phyloP scores from a whole-genome alignment of 2,797 vertebrate species.

The Lateolabrax maculatus region DNA sequence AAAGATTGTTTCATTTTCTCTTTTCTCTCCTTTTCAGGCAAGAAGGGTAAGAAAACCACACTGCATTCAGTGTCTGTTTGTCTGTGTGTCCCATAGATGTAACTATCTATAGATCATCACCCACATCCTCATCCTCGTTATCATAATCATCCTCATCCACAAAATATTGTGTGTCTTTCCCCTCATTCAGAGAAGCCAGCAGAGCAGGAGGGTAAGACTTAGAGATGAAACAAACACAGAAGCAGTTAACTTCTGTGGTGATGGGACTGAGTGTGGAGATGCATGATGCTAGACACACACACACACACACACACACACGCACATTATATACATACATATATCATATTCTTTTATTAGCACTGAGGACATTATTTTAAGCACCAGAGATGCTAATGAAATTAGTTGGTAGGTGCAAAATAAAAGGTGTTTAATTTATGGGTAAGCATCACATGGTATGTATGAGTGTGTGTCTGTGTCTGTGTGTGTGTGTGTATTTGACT shows the following conservation, averaged over 20 bases:
- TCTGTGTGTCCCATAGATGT: constrained; percentile 14
- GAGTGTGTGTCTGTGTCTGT: constrained; percentile 14
- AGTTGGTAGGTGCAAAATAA: constrained; percentile 28
- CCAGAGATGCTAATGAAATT: constrained; percentile 52
- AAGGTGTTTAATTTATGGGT: constrained; percentile 64
- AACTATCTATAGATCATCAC: neutral
- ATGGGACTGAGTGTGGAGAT: constrained; percentile 71
- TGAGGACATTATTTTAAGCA: constrained; percentile 43
- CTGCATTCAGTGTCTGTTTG: neutral
- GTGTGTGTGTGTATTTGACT: constrained; percentile 31
- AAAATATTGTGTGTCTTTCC: constrained; percentile 48
- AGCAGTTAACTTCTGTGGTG: constrained; percentile 74
- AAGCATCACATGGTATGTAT: constrained; percentile 5
- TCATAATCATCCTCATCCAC: constrained; percentile 16
- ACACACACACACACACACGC: constrained; percentile 25
- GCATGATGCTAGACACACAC: constrained; percentile 59
- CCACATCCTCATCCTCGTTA: neutral
- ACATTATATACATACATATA: constrained; percentile 6
- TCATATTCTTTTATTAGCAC: constrained; percentile 43
- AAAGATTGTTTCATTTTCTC: neutral
- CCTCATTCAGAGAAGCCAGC: constrained; percentile 68
- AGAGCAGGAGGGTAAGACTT: constrained; percentile 80
- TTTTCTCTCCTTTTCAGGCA: constrained; percentile 63
- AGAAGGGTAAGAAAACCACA: constrained; percentile 66
- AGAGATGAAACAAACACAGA: constrained; percentile 74